A percentile compares a stretch with the other conserved stretches of the same genome.
Conservation (phyloP, 1,140 invertebrate genomes). For the Scaptomyza graminum region DNA sequence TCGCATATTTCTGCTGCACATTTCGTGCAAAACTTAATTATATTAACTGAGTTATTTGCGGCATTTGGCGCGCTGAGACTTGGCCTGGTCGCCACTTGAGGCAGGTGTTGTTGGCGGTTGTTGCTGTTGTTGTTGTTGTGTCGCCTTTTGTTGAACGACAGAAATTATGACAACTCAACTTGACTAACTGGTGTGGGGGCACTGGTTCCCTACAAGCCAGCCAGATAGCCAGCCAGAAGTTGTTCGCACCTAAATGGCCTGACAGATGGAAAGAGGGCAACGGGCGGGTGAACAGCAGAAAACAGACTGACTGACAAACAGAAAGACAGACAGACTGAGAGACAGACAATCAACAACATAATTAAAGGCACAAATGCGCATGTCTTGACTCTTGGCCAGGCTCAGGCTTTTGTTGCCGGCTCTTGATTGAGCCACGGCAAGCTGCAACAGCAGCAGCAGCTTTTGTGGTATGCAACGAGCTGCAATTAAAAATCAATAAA, state of each 20-base stretch:
- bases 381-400: constrained; percentile 43
- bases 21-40: constrained; percentile 83
- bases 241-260: constrained; percentile 67
- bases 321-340: constrained; percentile 28
- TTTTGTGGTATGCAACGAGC: constrained; percentile 75
- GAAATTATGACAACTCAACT: constrained; percentile 83
- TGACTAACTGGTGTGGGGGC: constrained; percentile 72
- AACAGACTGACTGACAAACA: constrained; percentile 26
- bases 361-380: constrained; percentile 80
- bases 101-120: constrained; percentile 34
- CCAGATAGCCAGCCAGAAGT: constrained; percentile 46
- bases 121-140: constrained; percentile 48
- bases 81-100: constrained; percentile 38
- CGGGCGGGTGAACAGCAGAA: constrained; percentile 13
- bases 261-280: constrained; percentile 45
- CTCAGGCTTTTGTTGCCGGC: constrained; percentile 6
- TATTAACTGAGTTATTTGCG: constrained; percentile 83
- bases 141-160: constrained; percentile 65
- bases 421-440: constrained; percentile 12
- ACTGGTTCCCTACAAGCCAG: constrained; percentile 53
- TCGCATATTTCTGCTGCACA: constrained; percentile 77
- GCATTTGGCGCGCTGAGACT: constrained; percentile 76
- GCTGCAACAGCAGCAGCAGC: background rate
- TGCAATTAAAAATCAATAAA: constrained; percentile 83
- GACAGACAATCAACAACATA: constrained; percentile 73